Base-by-base conservation (phyloP, 1,140 invertebrate genomes). In the Pseudomyrmex sp. region DNA sequence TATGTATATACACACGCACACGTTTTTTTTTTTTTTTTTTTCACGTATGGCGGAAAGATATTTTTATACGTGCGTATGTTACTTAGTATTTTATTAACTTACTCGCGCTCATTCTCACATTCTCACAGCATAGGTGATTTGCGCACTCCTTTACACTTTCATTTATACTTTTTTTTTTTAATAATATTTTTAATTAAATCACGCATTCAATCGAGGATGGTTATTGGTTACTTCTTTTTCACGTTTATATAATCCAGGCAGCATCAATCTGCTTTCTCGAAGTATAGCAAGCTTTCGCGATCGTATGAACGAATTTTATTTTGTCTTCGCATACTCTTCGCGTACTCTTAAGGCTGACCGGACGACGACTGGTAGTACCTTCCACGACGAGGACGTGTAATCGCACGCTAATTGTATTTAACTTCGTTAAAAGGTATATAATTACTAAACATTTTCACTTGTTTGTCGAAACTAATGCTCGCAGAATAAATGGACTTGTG, bases 61-160 rank as follows among this genome's bases (percentile, higher is more conserved):
- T 86, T 75, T 85, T 35, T 35, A 35, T 35, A 91, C 91, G 91
- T 92, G 92, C 90, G 92, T 91, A 91, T 91, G 89, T 92, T 87
- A 85, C 35, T 91, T 92, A 91, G 84, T 92, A 85, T 89, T 92
- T 79, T 77, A 90, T 89, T 91, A 90, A 91, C 91, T 90, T 89
- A 91, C 76, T 89, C 80, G 65, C 84, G 90, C 79, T 89, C 80
- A 62, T 83, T 85, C 82, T 87, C 83, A 88, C 86, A 87, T 90
- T 90, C 84, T 85, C 77, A 65, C 86, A 87, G 65, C 86, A 90
- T 83, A 2, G 63, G 54, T 87, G 83, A 73, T 85, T 73, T 88
- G 87, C 83, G 72, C 85, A 88, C 75, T 70, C 66, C 82, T 72
- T 88, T 85, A 84, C 79, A 77, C 86, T 83, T 82, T 35, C 35